Conservation (phyloP, 2,797 vertebrate genomes). For the Alcedo atthis region DNA sequence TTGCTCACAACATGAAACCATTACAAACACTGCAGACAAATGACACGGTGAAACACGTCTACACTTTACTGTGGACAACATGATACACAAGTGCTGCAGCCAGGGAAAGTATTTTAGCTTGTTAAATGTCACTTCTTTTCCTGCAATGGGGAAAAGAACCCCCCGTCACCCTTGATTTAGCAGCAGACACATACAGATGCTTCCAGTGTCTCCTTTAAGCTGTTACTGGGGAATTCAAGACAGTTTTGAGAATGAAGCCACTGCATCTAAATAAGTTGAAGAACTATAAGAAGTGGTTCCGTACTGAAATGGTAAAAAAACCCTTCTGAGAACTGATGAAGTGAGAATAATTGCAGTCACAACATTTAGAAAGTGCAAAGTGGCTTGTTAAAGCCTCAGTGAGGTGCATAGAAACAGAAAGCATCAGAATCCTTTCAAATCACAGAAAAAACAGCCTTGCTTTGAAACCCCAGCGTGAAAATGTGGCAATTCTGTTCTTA, state of each 20-base stretch:
- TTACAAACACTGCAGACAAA: not conserved
- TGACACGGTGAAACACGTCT: not conserved
- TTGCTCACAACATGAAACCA: not conserved
- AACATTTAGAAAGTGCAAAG: conserved; percentile 68
- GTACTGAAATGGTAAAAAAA: conserved; percentile 55
- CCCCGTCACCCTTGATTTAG: not conserved
- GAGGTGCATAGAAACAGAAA: conserved; percentile 3
- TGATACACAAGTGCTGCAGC: not conserved
- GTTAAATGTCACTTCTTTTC: not conserved
- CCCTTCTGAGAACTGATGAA: conserved; percentile 41
- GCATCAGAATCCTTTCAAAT: not conserved
- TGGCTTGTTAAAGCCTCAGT: conserved; percentile 35
- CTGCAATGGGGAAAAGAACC: not conserved
- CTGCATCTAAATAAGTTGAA: conserved; percentile 39
- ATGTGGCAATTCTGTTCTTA: not conserved
- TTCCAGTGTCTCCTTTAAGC: conserved; percentile 2
- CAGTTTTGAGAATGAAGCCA: not conserved
- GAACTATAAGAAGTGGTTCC: conserved; percentile 41
- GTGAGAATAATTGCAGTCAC: conserved; percentile 71
- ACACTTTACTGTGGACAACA: not conserved
- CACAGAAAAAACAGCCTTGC: not conserved
- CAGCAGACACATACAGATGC: not conserved
- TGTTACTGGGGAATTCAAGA: not conserved
- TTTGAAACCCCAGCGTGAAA: not conserved
- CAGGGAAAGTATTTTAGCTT: not conserved